A percentile compares a stretch with the other conserved stretches of the same genome.
Conservation (phyloP, 2,888 invertebrate species). For the Axea sp. region DNA sequence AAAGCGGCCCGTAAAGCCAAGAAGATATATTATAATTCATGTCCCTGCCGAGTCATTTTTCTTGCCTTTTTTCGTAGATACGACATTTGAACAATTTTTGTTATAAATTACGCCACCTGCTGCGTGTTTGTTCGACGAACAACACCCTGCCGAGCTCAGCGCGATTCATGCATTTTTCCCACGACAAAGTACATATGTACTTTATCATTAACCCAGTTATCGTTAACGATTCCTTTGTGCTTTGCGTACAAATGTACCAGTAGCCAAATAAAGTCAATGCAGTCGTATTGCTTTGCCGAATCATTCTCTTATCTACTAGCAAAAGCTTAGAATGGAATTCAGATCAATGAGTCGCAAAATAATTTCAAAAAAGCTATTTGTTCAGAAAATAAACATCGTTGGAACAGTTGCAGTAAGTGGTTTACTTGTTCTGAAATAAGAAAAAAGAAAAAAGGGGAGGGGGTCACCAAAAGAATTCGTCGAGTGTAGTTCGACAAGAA, state of each 20-base stretch:
- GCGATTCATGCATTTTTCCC: slow-evolving; percentile 38
- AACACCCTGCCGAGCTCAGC: slow-evolving; percentile 39
- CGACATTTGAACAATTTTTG: slow-evolving; percentile 54
- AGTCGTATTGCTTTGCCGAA: no score
- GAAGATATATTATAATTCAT: slow-evolving; percentile 54
- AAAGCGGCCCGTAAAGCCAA: slow-evolving; percentile 40
- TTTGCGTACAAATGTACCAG: no score
- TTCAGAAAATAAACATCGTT: slow-evolving; percentile 30
- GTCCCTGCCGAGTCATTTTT: slow-evolving; percentile 45
- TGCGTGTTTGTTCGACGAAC: slow-evolving; percentile 44
- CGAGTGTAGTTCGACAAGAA: slow-evolving; percentile 47
- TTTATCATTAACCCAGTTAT: slow-evolving; percentile 53
- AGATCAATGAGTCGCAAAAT: no score
- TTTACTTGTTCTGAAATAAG: slow-evolving; percentile 17
- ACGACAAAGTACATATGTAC: slow-evolving; percentile 35
- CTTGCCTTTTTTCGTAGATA: slow-evolving; percentile 28
- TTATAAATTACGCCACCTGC: slow-evolving; percentile 56
- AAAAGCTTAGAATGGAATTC: no score
- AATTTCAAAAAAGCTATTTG: slow-evolving; percentile 23
- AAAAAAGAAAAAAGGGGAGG: slow-evolving; percentile 13
- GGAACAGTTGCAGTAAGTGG: slow-evolving; percentile 25
- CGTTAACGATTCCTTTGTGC: slow-evolving; percentile 5
- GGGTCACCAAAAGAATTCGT: slow-evolving; percentile 34
- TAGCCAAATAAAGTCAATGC: no score
- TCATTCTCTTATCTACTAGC: no score